These are phyloP conservation scores for Ridgeia piscesae DNA, from an alignment of 1,140 invertebrate genomes.

Conservation along the genomic window DNA sequence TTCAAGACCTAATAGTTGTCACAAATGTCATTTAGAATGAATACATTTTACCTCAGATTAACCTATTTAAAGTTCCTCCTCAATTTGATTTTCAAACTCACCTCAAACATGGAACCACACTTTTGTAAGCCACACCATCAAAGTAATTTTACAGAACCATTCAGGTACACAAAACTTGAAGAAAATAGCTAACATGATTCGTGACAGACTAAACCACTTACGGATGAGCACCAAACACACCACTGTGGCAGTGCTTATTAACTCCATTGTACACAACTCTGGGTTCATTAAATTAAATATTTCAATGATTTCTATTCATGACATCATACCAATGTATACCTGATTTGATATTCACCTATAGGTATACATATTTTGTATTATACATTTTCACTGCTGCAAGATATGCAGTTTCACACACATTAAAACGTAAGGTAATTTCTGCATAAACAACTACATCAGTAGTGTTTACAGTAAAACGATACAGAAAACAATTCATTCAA, in stretches of 20 bases:
- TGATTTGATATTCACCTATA: neutral
- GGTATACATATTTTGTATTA: neutral
- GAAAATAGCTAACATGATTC: no score
- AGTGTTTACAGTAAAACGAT: neutral
- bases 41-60: neutral
- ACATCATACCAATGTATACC: neutral
- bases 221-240: neutral
- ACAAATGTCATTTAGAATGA: neutral
- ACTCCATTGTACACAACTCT: neutral
- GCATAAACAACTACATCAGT: neutral
- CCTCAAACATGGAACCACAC: no score
- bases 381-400: neutral
- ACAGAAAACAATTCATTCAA: neutral
- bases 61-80: no score
- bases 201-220: no score
- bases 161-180: no score
- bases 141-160: neutral
- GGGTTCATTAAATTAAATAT: neutral
- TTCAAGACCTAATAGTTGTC: neutral
- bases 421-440: neutral
- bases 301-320: neutral
- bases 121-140: neutral
- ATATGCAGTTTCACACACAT: neutral
- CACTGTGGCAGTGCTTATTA: neutral
- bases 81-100: no score